Evolutionary conservation across 2,797 vertebrate genomes (phyloP).

Genomic region (Acridotheres tristis): DNA sequence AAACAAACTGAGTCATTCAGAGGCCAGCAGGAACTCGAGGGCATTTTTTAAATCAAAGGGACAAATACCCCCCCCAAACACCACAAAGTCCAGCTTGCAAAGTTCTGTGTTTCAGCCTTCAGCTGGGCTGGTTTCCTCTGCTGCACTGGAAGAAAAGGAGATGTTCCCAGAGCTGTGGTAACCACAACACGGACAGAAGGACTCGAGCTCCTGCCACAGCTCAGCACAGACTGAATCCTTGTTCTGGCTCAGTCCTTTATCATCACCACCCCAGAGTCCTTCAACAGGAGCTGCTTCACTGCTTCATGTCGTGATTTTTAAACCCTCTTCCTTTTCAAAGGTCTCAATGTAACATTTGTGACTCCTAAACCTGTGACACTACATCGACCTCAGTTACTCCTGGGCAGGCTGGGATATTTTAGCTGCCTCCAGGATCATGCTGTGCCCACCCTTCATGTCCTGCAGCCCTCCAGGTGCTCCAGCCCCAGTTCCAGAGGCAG

Average conservation of each 20-base stretch:
- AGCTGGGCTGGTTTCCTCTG: background rate
- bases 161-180: background rate
- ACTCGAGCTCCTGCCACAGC: background rate
- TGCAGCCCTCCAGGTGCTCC: background rate
- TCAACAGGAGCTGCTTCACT: background rate
- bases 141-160: background rate
- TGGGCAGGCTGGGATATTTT: background rate
- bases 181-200: background rate
- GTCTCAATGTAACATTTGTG: background rate
- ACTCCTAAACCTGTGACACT: background rate
- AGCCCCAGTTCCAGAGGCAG: background rate
- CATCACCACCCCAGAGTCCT: background rate
- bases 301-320: background rate
- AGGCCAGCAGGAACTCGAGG: background rate
- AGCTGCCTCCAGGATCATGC: background rate
- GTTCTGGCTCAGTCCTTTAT: background rate
- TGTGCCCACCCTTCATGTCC: background rate
- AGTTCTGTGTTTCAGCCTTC: background rate
- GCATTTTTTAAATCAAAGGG: background rate
- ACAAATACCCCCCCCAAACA: background rate
- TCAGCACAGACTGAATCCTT: background rate
- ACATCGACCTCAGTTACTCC: rapidly evolving
- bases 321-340: background rate
- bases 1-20: background rate
- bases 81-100: background rate